A percentile compares a stretch with the other conserved stretches of the same genome.
These are phyloP conservation scores for Portevinia maculata DNA, from an alignment of 2,888 invertebrate species.

Conservation along the genomic window DNA sequence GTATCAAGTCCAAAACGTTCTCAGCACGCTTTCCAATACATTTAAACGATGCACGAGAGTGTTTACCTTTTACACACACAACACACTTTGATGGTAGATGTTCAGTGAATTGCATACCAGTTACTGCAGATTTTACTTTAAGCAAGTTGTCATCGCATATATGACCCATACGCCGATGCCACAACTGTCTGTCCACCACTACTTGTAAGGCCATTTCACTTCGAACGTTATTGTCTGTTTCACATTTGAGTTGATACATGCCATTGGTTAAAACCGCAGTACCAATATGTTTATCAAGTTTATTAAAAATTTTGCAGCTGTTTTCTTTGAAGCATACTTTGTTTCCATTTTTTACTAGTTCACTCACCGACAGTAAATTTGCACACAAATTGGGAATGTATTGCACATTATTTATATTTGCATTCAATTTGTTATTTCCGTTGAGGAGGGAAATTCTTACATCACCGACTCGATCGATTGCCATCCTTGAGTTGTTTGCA, in stretches of 20 bases:
- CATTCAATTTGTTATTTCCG: slow-evolving; percentile 11
- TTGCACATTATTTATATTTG: slow-evolving; percentile 19
- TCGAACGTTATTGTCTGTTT: not conserved
- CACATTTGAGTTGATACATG: slow-evolving; percentile 32
- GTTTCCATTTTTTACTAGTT: slow-evolving; percentile 50
- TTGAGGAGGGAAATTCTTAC: slow-evolving; percentile 1
- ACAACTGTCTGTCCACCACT: slow-evolving; percentile 45
- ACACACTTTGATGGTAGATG: slow-evolving; percentile 62
- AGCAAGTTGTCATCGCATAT: slow-evolving; percentile 64
- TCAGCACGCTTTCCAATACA: slow-evolving; percentile 65
- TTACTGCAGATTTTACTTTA: slow-evolving; percentile 32
- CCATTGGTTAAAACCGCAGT: slow-evolving; percentile 38
- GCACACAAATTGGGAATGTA: slow-evolving; percentile 20
- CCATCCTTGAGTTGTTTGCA: slow-evolving; percentile 23
- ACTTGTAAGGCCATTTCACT: slow-evolving; percentile 7
- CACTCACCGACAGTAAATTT: slow-evolving; percentile 28
- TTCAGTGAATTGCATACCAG: slow-evolving; percentile 49
- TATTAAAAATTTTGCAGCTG: slow-evolving; percentile 51
- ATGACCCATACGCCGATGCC: slow-evolving; percentile 76
- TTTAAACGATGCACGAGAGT: slow-evolving; percentile 71
- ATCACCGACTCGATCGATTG: not conserved
- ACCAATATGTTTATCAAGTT: slow-evolving; percentile 23
- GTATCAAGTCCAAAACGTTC: slow-evolving; percentile 76
- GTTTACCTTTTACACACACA: slow-evolving; percentile 75
- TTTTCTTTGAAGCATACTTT: slow-evolving; percentile 41